Base-by-base conservation (phyloP, 2,888 invertebrate genomes). In the Branchellion lobata region DNA sequence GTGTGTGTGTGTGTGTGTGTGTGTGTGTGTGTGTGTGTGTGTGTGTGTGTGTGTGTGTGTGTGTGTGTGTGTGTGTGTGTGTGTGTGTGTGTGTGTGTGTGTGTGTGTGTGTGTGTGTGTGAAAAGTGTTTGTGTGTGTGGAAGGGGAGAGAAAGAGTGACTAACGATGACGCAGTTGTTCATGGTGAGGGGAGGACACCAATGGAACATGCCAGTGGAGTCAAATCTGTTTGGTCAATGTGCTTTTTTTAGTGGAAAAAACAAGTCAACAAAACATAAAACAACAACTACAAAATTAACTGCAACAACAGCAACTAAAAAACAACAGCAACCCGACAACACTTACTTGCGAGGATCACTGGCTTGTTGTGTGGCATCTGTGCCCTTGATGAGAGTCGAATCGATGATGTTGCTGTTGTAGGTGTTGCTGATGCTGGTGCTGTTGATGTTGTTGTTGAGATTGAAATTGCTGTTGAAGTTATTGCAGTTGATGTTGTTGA, bases 121-220 rank as follows among this genome's bases (percentile, higher is more conserved):
- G n/a, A 57, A 57, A 57, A 18, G n/a, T 57, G 24, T 57, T 24
- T 18, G 61, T 14, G 21, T 5, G 8, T 57, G 24, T n/a, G 21
- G 21, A 47, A 18, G 18, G 8, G 18, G 47, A 47, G 11, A 47
- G 18, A 14, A 18, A 14, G 18, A 47, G 8, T 18, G 61, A 79
- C 82, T 82, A 90, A 95, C 95, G 91, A 99, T 91, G 89, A 98
- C 94, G 89, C 96, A 96, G 89, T 97, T 96, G 90, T 98, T 97
- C 87, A 99, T 91, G 88, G 93, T 93, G 88, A 94, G 92, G 81
- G 96, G 95, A 79, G 97, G 96, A 88, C 97, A 96, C 99, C 99
- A 99, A 88, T 99, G 98, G 90, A 99, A 99, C 99, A 99, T 99
- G 83, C 99, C 99, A 83, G 99, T 99, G 84, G 96, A 96, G 90